Percentiles rank a stretch among this genome's conserved stretches.
phyloP scores from a whole-genome alignment of 2,113 vertebrate species.

The Thryonomys swinderianus region DNA sequence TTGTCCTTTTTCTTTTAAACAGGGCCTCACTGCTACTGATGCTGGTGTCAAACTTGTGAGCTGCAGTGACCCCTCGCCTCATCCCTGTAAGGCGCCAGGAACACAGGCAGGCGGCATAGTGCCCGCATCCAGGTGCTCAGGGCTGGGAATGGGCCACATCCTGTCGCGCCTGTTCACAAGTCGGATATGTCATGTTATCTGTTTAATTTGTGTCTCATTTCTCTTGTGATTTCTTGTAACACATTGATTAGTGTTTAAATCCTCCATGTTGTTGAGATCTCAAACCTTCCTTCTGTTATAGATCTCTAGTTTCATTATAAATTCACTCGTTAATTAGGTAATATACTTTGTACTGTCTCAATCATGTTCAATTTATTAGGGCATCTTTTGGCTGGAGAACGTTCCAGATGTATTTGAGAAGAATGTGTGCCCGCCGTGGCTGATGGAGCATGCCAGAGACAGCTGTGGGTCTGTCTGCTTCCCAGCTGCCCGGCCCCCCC shows the following conservation, averaged over 20 bases:
- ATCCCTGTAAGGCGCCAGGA: not conserved
- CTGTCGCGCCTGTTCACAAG: not conserved
- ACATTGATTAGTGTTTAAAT: conserved; percentile 18
- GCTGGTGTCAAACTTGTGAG: not conserved
- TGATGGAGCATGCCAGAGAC: fast-evolving
- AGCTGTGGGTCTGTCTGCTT: not conserved
- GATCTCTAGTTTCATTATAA: not conserved
- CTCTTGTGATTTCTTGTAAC: not conserved
- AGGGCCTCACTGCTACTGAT: not conserved
- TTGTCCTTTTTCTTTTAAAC: not conserved
- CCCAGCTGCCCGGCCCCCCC: too few species aligned
- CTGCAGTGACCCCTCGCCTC: not conserved
- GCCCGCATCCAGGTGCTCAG: too few species aligned
- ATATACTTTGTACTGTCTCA: not conserved
- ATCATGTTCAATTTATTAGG: not conserved
- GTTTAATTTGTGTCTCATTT: conserved; percentile 15
- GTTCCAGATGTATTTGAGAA: not conserved
- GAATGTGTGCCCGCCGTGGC: not conserved
- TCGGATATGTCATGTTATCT: not conserved
- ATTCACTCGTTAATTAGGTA: not conserved
- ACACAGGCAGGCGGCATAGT: not conserved
- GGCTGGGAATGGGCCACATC: too few species aligned
- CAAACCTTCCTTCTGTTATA: not conserved
- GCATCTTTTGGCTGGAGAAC: conserved; percentile 11
- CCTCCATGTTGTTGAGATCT: not conserved